Base-by-base conservation (phyloP, 2,113 vertebrate genomes). In the Oreotrochilus melanogaster region DNA sequence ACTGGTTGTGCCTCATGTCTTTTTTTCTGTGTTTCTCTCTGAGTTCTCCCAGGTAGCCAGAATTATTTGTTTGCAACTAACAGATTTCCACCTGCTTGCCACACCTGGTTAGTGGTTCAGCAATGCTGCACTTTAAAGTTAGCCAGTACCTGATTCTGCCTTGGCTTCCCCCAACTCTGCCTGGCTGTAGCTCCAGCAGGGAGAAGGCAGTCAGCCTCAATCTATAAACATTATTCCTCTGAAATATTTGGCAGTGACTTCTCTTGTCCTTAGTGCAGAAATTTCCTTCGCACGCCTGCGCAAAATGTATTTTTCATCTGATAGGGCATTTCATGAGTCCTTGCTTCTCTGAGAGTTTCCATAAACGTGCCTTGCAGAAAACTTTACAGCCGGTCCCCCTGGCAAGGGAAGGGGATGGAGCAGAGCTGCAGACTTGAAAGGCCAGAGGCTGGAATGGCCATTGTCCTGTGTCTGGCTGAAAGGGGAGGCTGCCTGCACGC, bases 241-340 rank as follows among this genome's bases (percentile, higher is more conserved):
- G 60, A 86, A 94, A 67, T 78, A 86, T 51, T 92, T 92, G 82
- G 60, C 88, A 80, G 51, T 57, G 45, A 76, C 27, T 82, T 42
- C 4, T 78, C 92, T 79, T 79, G 84, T 79, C 61, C 43, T 86
- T 88, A 67, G 57, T 88, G 72, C 37, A 53, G 43, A 89, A 92
- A 93, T 86, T 92, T 92, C 66, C 70, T 82, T 92, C 88, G 67
- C 75, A 89, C 70, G 50, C 85, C 64, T 35, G 18, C 43, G 47
- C 60, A 86, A 82, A 95, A 95, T 70, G 54, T 73, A 47, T 82
- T 92, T 89, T 83, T 82, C 67, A 56, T 95, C 54, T 90, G 93
- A 95, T 67, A 82, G 51, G 48, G 51, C 37, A 14, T 79, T 76
- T 86, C 90, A 93, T 39, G 54, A 89, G 86, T 74, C 58, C 42